These are phyloP conservation scores for Heliothis subflexa DNA, from an alignment of 1,140 invertebrate species.

Conservation along the genomic window DNA sequence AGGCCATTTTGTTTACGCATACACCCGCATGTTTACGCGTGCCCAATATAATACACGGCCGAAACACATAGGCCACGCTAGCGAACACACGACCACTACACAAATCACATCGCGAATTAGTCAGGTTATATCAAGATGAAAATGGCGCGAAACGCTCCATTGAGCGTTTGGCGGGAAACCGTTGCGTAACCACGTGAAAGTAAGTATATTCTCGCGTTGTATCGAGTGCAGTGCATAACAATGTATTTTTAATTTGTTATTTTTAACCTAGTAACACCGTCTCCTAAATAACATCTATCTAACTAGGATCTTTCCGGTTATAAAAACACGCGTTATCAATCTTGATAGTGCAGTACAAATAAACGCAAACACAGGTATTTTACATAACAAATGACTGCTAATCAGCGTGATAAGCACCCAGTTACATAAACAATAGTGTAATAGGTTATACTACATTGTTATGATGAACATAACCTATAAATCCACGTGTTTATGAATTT, in stretches of 20 bases:
- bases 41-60: constrained; percentile 63
- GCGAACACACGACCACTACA: constrained; percentile 48
- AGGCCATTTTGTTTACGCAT: constrained; percentile 82
- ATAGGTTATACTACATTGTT: constrained; percentile 27
- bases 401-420: background rate
- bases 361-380: background rate
- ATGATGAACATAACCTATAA: constrained; percentile 41
- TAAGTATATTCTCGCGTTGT: constrained; percentile 68
- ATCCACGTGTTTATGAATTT: constrained; percentile 60
- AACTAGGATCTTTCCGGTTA: background rate
- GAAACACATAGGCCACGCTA: constrained; percentile 49
- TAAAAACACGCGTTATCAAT: background rate
- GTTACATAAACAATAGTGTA: background rate
- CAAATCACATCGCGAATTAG: constrained; percentile 60
- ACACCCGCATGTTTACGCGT: constrained; percentile 76
- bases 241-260: constrained; percentile 11
- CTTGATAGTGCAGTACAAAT: background rate
- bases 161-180: constrained; percentile 81
- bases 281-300: background rate
- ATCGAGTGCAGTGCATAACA: background rate
- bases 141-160: constrained; percentile 84
- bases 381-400: background rate
- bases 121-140: constrained; percentile 64
- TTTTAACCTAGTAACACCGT: background rate
- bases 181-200: constrained; percentile 77